phyloP scores from a whole-genome alignment of 2,113 vertebrate species.

The Sminthopsis crassicaudata region DNA sequence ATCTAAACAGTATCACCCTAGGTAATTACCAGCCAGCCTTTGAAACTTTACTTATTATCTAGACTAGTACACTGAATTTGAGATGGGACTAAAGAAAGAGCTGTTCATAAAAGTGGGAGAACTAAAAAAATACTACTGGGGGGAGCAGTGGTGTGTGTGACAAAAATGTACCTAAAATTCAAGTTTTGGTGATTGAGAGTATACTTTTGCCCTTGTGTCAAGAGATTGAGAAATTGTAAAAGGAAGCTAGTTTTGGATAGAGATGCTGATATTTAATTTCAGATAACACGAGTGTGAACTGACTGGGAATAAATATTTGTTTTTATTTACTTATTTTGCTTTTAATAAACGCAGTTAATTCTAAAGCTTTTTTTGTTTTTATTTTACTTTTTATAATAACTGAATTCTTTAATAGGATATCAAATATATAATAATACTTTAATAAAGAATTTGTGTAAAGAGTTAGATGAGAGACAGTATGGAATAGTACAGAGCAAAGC shows the following conservation, averaged over 20 bases:
- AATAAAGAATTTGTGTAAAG: neutral
- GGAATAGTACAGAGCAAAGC: too few relatives aligned
- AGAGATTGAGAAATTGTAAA: constrained; percentile 24
- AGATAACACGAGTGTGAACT: neutral
- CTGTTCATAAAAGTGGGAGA: neutral
- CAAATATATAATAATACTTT: constrained; percentile 14
- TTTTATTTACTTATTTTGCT: neutral
- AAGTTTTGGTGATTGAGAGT: neutral
- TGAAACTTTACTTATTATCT: neutral
- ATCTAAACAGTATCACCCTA: neutral
- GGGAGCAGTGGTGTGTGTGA: neutral
- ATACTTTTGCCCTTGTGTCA: neutral
- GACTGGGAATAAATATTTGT: neutral
- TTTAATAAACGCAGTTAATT: neutral
- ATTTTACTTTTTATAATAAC: constrained; percentile 26
- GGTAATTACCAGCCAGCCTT: neutral
- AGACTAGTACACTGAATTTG: neutral
- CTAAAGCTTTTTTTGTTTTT: constrained; percentile 43
- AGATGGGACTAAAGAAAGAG: neutral
- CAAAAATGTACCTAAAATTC: constrained; percentile 14
- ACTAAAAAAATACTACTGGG: neutral
- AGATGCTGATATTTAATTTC: constrained; percentile 3
- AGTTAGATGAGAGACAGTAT: neutral
- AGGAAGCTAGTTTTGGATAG: constrained; percentile 33
- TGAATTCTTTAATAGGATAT: constrained; percentile 21